phyloP scores from a whole-genome alignment of 2,888 invertebrate genomes.

The Microctonus hyperodae region DNA sequence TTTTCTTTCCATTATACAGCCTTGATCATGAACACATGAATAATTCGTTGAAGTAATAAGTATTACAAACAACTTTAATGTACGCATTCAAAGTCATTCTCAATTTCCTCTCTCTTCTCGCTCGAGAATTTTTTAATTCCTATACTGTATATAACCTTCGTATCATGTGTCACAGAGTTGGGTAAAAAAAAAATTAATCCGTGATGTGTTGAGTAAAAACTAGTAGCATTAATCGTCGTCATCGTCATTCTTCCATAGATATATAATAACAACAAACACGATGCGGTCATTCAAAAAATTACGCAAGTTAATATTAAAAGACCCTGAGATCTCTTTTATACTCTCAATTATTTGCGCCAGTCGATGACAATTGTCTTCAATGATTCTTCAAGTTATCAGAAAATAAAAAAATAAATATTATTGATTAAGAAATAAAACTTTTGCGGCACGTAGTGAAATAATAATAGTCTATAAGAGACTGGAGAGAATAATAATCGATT shows the following conservation, averaged over 20 bases:
- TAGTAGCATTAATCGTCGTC: conserved; percentile 20
- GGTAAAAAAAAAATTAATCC: not conserved
- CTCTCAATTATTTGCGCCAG: not conserved
- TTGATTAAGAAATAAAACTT: not conserved
- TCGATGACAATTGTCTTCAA: not conserved
- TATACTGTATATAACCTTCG: conserved; percentile 1
- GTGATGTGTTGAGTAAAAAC: not conserved
- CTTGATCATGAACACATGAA: conserved; percentile 14
- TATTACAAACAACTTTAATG: conserved; percentile 14
- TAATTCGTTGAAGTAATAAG: conserved; percentile 3
- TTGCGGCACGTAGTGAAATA: conserved; percentile 1
- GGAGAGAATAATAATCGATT: conserved; percentile 1
- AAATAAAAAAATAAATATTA: not conserved
- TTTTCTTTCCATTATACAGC: not conserved
- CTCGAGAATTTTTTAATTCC: not conserved
- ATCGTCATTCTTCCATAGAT: not conserved
- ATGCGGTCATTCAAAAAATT: conserved; percentile 25
- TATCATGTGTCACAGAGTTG: not conserved
- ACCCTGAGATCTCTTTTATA: not conserved
- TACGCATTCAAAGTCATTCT: not conserved
- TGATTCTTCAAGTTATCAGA: not conserved
- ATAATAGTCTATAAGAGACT: not conserved
- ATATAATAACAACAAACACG: conserved; percentile 15
- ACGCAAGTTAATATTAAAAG: conserved; percentile 21
- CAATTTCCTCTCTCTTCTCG: not conserved